Evolutionary conservation across 2,888 invertebrate species (phyloP).

Genomic region (Microdon myrmicae): DNA sequence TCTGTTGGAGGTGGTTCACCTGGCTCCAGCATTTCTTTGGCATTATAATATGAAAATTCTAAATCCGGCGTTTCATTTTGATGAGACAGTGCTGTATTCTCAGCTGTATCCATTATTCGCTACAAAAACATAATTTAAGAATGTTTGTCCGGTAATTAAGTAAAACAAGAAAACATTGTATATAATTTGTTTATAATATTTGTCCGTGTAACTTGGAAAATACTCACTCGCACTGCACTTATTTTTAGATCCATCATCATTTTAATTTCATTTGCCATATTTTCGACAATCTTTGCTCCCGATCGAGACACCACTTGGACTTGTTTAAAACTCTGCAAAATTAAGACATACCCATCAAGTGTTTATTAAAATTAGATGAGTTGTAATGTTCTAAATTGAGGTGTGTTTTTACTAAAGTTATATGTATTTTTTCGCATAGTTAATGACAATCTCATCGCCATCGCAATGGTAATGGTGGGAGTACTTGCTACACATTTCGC

Average conservation of each 20-base stretch:
- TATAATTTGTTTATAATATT: not conserved
- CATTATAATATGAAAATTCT: constrained; percentile 76
- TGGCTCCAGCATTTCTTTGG: constrained; percentile 76
- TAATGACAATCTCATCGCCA: too few relatives aligned
- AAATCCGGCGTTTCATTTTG: constrained; percentile 70
- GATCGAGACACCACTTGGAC: constrained; percentile 80
- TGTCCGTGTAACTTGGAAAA: not conserved
- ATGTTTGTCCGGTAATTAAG: not conserved
- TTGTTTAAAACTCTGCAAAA: constrained; percentile 79
- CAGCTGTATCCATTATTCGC: constrained; percentile 90
- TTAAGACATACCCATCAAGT: constrained; percentile 17
- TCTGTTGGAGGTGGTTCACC: constrained; percentile 69
- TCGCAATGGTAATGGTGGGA: too few relatives aligned
- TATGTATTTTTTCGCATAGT: too few relatives aligned
- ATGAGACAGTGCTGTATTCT: constrained; percentile 78
- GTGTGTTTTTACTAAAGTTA: too few relatives aligned
- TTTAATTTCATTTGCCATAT: constrained; percentile 85
- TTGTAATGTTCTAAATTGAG: not conserved
- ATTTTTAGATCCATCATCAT: constrained; percentile 90
- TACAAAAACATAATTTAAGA: constrained; percentile 59
- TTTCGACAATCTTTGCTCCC: constrained; percentile 81
- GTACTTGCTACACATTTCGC: too few relatives aligned
- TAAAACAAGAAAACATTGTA: not conserved
- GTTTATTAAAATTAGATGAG: not conserved
- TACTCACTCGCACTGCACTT: constrained; percentile 80